phyloP scores from a whole-genome alignment of 1,140 invertebrate species.

The fruit fly (Drosophila melanogaster) region Release_6_plus_ISO1_MT NT_037436.4:1937501-1938000 shows the following conservation, averaged over 20 bases:
- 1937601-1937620: constrained; percentile 13
- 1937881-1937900: constrained; percentile 10
- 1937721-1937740: neutral
- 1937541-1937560: constrained; percentile 8
- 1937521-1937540: constrained; percentile 21
- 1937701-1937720: neutral
- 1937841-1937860: constrained; percentile 26
- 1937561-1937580: constrained; percentile 13
- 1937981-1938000: constrained; percentile 25
- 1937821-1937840: constrained; percentile 1
- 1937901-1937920: constrained; percentile 9
- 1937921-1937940: constrained; percentile 61
- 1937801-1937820: constrained; percentile 8
- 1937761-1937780: constrained; percentile 9
- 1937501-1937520: constrained; percentile 26
- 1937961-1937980: constrained; percentile 14
- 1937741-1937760: neutral
- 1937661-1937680: no score
- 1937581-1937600: constrained; percentile 11
- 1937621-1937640: no score
- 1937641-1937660: no score
- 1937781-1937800: constrained; percentile 5
- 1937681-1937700: no score
- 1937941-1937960: constrained; percentile 18
- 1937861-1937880: neutral